Percentiles rank a stretch among this genome's conserved stretches.
Conservation (phyloP, 2,888 invertebrate genomes). For the Lamellibrachia satsuma region DNA sequence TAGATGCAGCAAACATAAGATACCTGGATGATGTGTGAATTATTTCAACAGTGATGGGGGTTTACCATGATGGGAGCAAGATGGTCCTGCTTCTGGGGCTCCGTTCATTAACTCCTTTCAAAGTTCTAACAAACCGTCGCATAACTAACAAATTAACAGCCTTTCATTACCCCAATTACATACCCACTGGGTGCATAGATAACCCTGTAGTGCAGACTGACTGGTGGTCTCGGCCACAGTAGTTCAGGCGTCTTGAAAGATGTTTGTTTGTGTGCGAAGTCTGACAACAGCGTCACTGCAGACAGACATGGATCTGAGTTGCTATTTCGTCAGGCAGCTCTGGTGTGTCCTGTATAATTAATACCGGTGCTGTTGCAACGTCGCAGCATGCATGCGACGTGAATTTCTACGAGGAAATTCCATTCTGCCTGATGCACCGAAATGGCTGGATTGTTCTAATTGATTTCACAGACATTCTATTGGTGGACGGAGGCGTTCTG, state of each 20-base stretch:
- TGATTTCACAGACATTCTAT: background rate
- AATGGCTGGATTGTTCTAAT: constrained; percentile 3
- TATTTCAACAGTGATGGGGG: background rate
- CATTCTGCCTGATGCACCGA: background rate
- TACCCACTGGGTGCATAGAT: background rate
- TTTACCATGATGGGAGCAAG: background rate
- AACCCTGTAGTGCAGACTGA: background rate
- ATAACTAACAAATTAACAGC: background rate
- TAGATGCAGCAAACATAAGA: background rate
- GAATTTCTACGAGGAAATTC: constrained; percentile 13
- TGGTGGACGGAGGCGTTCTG: background rate
- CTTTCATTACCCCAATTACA: background rate
- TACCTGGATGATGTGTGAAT: background rate
- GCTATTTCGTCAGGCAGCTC: background rate
- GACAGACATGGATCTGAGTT: background rate
- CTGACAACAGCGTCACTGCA: background rate
- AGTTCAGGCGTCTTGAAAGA: background rate
- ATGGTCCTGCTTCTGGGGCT: background rate
- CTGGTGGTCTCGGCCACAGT: background rate
- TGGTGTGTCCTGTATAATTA: background rate
- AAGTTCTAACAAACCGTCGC: background rate
- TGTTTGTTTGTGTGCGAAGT: background rate
- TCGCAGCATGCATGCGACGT: background rate
- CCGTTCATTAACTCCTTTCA: background rate
- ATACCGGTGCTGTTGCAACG: background rate